A percentile compares a stretch with the other conserved stretches of the same genome.
Conservation (phyloP, 2,888 invertebrate genomes). For the Eristalis tenax region DNA sequence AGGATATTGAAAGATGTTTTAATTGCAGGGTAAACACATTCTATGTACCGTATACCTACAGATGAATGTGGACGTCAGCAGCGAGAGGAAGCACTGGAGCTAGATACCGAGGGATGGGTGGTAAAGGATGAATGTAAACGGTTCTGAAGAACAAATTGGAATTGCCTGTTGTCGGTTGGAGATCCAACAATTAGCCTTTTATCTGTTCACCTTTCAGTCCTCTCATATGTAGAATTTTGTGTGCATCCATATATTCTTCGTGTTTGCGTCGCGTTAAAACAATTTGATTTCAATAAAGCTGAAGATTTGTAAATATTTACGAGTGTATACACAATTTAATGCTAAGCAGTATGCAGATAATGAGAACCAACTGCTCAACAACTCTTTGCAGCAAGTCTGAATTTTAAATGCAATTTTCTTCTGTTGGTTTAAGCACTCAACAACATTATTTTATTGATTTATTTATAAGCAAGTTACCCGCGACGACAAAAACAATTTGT, state of each 20-base stretch:
- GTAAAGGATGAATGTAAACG: slow-evolving; percentile 17
- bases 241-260: slow-evolving; percentile 30
- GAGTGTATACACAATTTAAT: slow-evolving; percentile 59
- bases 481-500: background rate
- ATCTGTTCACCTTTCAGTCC: slow-evolving; percentile 43
- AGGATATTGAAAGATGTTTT: slow-evolving; percentile 72
- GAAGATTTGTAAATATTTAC: slow-evolving; percentile 68
- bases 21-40: slow-evolving; percentile 71
- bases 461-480: background rate
- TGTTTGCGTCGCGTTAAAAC: slow-evolving; percentile 57
- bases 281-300: slow-evolving; percentile 67
- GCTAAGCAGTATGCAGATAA: slow-evolving; percentile 60
- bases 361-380: slow-evolving; percentile 25
- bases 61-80: slow-evolving; percentile 56
- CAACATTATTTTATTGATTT: background rate
- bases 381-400: background rate
- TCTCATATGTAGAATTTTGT: background rate
- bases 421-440: background rate
- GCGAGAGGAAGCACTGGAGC: background rate
- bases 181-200: slow-evolving; percentile 66
- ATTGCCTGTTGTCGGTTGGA: slow-evolving; percentile 58
- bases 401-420: background rate
- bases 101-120: background rate
- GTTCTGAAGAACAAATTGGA: slow-evolving; percentile 54
- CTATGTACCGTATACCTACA: slow-evolving; percentile 55